phyloP scores from a whole-genome alignment of 2,113 vertebrate species.

The Xyliphius kryptos region DNA sequence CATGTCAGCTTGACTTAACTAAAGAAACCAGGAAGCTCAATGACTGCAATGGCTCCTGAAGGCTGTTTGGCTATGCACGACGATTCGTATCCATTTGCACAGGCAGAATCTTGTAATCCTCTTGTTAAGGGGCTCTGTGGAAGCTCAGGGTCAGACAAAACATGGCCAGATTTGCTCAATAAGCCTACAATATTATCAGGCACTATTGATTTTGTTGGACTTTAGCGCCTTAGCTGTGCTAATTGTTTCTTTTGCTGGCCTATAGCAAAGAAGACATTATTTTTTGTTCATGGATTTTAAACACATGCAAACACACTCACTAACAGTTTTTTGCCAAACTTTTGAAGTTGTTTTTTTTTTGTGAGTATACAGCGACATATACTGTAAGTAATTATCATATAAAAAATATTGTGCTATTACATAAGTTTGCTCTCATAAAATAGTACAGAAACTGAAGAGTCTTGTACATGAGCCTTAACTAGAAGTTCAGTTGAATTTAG shows the following conservation, averaged over 20 bases:
- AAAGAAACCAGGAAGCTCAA: slow-evolving; percentile 47
- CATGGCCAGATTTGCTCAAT: too few relatives aligned
- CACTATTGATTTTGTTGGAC: too few relatives aligned
- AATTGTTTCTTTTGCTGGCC: slow-evolving; percentile 53
- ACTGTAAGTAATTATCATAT: too few relatives aligned
- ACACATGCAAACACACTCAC: slow-evolving; percentile 11
- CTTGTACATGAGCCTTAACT: too few relatives aligned
- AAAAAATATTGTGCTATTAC: too few relatives aligned
- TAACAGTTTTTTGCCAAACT: background rate
- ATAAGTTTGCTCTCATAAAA: too few relatives aligned
- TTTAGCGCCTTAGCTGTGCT: slow-evolving; percentile 36
- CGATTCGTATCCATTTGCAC: slow-evolving; percentile 42
- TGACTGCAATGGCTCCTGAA: slow-evolving; percentile 39
- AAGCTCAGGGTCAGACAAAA: slow-evolving; percentile 37
- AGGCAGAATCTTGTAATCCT: slow-evolving; percentile 39
- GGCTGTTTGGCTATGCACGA: slow-evolving; percentile 40
- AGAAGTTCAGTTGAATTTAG: too few relatives aligned
- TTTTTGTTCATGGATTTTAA: slow-evolving; percentile 45
- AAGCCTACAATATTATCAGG: too few relatives aligned
- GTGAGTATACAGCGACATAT: too few relatives aligned
- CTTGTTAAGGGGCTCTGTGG: slow-evolving; percentile 38
- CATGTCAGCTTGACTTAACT: slow-evolving; percentile 45
- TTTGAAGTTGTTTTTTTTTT: too few relatives aligned
- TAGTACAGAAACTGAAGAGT: too few relatives aligned
- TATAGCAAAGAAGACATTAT: slow-evolving; percentile 48